These are phyloP conservation scores for Mesorhabditis sp. DNA, from an alignment of 2,888 invertebrate species.

Conservation along the genomic window DNA sequence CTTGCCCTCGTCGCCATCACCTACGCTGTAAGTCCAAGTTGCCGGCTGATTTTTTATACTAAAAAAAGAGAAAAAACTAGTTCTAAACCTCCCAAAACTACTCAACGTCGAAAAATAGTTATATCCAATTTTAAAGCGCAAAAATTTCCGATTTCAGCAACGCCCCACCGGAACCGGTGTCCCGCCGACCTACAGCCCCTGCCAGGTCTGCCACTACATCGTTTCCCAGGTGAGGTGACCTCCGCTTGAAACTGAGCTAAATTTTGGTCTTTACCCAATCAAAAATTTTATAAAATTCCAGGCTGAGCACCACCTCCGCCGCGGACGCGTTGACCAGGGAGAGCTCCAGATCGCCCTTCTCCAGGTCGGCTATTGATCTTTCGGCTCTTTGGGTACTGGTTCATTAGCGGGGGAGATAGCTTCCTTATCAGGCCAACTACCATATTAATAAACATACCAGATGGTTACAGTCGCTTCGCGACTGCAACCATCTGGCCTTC, in stretches of 20 bases:
- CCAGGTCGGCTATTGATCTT: not conserved
- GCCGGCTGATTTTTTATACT: too few relatives aligned
- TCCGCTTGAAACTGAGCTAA: too few relatives aligned
- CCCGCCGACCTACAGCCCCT: not conserved
- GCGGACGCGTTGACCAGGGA: constrained; percentile 1
- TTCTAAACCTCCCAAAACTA: too few relatives aligned
- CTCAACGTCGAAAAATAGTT: too few relatives aligned
- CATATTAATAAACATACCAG: too few relatives aligned
- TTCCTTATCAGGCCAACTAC: too few relatives aligned
- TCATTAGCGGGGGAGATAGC: too few relatives aligned
- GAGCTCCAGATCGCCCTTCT: constrained; percentile 3
- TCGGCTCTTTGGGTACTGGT: too few relatives aligned
- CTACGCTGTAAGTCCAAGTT: not conserved
- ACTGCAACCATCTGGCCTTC: too few relatives aligned
- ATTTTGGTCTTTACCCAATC: too few relatives aligned
- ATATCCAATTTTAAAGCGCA: not conserved
- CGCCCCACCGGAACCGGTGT: not conserved
- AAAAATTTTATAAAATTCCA: not conserved
- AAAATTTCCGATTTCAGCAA: not conserved
- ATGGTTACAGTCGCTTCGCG: too few relatives aligned
- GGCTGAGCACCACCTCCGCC: constrained; percentile 6
- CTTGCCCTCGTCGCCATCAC: not conserved
- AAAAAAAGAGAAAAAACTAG: too few relatives aligned
- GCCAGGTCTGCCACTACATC: constrained; percentile 5
- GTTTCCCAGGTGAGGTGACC: not conserved